Percentiles rank a stretch among this genome's conserved stretches.
These are phyloP conservation scores for Poeciliopsis presidionis DNA, from an alignment of 2,797 vertebrate species.

Conservation along the genomic window DNA sequence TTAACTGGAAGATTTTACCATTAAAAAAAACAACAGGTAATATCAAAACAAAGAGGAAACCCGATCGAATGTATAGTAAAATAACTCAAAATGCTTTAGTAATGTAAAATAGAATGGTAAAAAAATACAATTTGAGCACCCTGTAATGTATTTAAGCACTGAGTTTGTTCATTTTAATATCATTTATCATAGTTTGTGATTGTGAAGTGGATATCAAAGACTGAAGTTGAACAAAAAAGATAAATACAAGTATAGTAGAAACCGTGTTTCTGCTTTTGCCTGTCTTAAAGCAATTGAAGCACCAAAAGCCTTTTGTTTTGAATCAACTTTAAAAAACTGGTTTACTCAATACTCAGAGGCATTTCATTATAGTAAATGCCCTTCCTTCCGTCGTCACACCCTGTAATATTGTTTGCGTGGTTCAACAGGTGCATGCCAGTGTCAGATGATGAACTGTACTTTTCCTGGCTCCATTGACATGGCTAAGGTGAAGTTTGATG, in stretches of 20 bases:
- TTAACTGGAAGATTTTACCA: not conserved
- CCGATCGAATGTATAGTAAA: not conserved
- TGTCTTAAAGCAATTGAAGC: not conserved
- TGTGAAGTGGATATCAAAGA: not conserved
- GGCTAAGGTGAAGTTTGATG: constrained; percentile 76
- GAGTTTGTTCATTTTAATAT: not conserved
- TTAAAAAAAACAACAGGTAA: not conserved
- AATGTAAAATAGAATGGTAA: not conserved
- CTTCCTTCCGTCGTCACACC: not conserved
- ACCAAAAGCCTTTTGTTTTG: not conserved
- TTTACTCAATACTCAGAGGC: not conserved
- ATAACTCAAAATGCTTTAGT: not conserved
- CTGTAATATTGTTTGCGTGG: not conserved
- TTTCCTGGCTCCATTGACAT: constrained; percentile 78
- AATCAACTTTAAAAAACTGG: not conserved
- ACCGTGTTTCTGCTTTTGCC: not conserved
- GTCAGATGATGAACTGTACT: constrained; percentile 80
- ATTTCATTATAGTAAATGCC: not conserved
- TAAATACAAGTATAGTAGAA: not conserved
- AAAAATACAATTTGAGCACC: not conserved
- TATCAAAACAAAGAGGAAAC: not conserved
- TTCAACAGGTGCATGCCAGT: constrained; percentile 75
- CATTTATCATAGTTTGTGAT: not conserved
- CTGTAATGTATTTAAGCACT: not conserved
- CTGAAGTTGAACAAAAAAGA: not conserved